Conservation (phyloP, 2,113 vertebrate species). For the Leuciscus idus region DNA sequence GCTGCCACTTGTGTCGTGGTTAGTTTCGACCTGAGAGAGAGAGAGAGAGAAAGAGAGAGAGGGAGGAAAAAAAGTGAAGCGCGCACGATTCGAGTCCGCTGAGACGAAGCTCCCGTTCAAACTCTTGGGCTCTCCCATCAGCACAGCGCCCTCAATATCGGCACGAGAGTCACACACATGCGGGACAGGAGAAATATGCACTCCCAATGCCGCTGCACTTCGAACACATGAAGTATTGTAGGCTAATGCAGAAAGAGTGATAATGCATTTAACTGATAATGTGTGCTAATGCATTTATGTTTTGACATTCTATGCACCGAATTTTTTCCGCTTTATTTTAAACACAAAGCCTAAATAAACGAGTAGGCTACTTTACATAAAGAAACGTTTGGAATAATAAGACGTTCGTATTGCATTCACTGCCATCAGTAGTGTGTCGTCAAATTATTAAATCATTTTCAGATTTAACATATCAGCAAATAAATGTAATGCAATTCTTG, state of each 20-base stretch:
- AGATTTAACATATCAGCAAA: background rate
- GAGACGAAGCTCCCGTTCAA: conserved; percentile 60
- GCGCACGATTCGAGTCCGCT: conserved; percentile 54
- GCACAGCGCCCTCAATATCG: conserved; percentile 54
- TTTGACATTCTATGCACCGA: background rate
- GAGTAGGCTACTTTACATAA: background rate
- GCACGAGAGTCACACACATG: conserved; percentile 22
- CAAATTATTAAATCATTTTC: background rate
- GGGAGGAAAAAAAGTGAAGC: conserved; percentile 44
- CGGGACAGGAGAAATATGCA: conserved; percentile 46
- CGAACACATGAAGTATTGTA: background rate
- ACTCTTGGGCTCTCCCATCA: conserved; percentile 58
- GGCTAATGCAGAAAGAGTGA: background rate
- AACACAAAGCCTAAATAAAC: background rate
- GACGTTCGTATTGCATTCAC: background rate
- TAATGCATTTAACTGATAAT: background rate
- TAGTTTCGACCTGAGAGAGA: conserved; percentile 63
- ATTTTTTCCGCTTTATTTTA: background rate
- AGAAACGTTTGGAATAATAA: background rate
- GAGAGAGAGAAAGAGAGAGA: conserved; percentile 24
- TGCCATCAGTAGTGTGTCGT: background rate
- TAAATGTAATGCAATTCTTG: background rate
- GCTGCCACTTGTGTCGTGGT: conserved; percentile 63
- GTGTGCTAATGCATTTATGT: too few relatives aligned
- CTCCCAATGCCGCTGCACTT: conserved; percentile 10